Conservation (phyloP, 1,140 invertebrate species). For the Gonioctena quinquepunctata region DNA sequence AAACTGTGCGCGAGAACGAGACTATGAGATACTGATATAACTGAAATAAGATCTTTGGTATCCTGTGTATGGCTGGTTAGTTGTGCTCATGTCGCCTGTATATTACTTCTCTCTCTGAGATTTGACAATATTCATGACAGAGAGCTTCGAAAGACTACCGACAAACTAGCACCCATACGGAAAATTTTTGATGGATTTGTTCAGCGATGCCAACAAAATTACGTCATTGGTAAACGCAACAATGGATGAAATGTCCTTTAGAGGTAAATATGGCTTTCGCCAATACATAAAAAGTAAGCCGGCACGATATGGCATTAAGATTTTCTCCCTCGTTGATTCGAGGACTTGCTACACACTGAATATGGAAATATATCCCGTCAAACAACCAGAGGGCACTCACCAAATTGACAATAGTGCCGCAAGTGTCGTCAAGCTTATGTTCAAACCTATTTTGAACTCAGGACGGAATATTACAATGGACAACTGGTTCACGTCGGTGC, state of each 20-base stretch:
- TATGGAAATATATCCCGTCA: conserved; percentile 48
- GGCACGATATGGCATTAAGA: conserved; percentile 57
- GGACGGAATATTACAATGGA: conserved; percentile 53
- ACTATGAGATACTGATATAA: no score
- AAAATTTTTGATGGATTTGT: conserved; percentile 46
- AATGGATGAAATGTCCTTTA: no score
- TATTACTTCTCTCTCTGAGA: conserved; percentile 29
- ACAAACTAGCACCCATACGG: conserved; percentile 49
- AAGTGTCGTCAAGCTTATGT: conserved; percentile 36
- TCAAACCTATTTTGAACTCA: conserved; percentile 32
- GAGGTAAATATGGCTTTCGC: no score
- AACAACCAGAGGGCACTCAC: conserved; percentile 43
- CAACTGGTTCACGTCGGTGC: no score
- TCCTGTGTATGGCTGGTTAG: no score
- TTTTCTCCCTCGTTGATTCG: conserved; percentile 27
- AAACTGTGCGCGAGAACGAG: no score
- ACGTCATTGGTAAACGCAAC: no score
- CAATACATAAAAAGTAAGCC: no score
- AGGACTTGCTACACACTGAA: no score
- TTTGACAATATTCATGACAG: conserved; percentile 41
- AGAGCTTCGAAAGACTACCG: conserved; percentile 31
- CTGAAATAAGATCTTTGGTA: no score
- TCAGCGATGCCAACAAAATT: conserved; percentile 36
- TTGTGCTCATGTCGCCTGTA: no score
- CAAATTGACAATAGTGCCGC: no score